Conservation (phyloP, 2,888 invertebrate genomes). For the Oeneis ivallda region DNA sequence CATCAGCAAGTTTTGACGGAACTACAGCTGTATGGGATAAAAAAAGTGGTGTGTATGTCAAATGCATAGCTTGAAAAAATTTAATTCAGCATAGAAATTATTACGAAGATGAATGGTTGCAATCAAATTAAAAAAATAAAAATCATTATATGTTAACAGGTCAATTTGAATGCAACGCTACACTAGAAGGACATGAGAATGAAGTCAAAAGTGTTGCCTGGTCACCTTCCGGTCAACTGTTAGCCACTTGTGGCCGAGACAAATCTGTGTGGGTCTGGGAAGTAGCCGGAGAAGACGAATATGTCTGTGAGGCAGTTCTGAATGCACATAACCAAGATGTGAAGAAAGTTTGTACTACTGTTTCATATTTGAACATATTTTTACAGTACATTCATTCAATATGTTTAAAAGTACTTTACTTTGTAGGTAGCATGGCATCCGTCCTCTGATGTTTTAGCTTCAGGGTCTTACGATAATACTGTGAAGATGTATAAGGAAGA, state of each 20-base stretch:
- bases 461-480: constrained; percentile 98
- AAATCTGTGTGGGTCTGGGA: constrained; percentile 99
- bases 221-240: constrained; percentile 92
- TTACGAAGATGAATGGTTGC: neutral
- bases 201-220: constrained; percentile 98
- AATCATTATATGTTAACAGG: constrained; percentile 60
- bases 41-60: constrained; percentile 83
- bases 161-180: constrained; percentile 94
- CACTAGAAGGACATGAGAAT: constrained; percentile 99
- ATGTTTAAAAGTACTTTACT: constrained; percentile 35
- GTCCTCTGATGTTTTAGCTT: constrained; percentile 91
- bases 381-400: constrained; percentile 11
- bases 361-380: constrained; percentile 27
- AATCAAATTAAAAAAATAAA: constrained; percentile 6
- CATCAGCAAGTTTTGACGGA: constrained; percentile 98
- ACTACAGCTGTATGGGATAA: constrained; percentile 97
- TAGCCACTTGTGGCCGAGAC: constrained; percentile 98
- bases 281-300: constrained; percentile 95
- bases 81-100: neutral
- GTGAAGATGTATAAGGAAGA: constrained; percentile 96
- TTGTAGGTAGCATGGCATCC: constrained; percentile 95
- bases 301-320: constrained; percentile 97
- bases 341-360: constrained; percentile 86
- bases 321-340: constrained; percentile 98
- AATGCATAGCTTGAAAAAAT: neutral